phyloP scores from a whole-genome alignment of 2,113 vertebrate genomes.

The Poecilia latipinna region DNA sequence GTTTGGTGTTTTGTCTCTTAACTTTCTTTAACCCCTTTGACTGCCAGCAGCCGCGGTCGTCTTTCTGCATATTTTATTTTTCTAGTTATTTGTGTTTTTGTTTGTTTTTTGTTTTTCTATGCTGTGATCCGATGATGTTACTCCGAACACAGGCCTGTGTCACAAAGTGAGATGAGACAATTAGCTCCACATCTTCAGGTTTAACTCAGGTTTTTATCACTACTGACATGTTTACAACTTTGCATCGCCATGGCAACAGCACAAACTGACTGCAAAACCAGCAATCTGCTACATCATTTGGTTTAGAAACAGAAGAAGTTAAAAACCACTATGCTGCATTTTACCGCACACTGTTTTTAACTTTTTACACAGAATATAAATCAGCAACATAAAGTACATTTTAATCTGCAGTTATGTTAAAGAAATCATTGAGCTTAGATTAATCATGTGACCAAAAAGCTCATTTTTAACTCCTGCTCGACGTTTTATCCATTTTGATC shows the following conservation, averaged over 20 bases:
- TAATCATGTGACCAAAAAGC: neutral
- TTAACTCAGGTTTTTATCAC: slow-evolving; percentile 4
- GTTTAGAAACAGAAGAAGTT: neutral
- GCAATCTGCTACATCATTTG: neutral
- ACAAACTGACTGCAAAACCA: neutral
- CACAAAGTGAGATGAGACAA: slow-evolving; percentile 8
- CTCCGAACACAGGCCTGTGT: slow-evolving; percentile 23
- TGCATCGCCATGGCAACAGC: neutral
- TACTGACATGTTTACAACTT: neutral
- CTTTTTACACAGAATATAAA: neutral
- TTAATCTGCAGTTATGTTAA: neutral
- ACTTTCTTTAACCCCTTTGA: slow-evolving; percentile 5
- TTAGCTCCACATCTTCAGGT: neutral
- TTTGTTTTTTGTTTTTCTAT: slow-evolving; percentile 19
- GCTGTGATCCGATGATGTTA: slow-evolving; percentile 38
- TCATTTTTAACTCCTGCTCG: neutral
- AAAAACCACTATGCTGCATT: neutral
- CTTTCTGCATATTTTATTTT: slow-evolving; percentile 22
- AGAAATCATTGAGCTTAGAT: neutral
- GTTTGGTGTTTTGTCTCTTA: slow-evolving; percentile 18
- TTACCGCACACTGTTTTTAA: neutral
- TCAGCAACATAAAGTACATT: neutral
- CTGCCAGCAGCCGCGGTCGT: slow-evolving; percentile 38
- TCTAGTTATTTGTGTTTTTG: slow-evolving; percentile 6
- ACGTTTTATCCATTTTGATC: neutral